Evolutionary conservation across 2,797 vertebrate species (phyloP), one percentile per base, ranked within the genome.

Genomic region (Aselliscus stoliczkanus): DNA sequence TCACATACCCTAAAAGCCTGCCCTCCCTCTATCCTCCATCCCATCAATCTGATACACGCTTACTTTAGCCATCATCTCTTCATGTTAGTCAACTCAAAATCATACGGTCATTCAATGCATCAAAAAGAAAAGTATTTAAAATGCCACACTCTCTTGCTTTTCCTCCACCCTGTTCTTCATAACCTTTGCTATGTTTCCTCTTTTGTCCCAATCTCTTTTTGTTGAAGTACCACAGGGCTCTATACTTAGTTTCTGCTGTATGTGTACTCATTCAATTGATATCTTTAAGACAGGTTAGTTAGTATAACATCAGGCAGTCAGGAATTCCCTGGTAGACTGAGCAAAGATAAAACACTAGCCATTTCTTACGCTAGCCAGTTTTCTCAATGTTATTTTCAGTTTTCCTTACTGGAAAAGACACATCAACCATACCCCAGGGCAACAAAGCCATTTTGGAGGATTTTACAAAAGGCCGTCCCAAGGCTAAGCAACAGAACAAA

Each of bases 21-120:
- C 12, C 25, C 39, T 12, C 13, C n/a, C 3, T 27, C 31, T n/a
- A 4, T 31, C 4, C 11, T 7, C 7, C 12, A 75, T 2, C 12
- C 2, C 29, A 2, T 34, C 34, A 67, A 17, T 14, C 37, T 47
- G 56, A 27, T 29, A 25, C 2, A 6, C 0, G 39, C 2, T 1
- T 20, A 44, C 2, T 1, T 20, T 21, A 72, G 21, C 2, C 42
- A 56, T 20, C 13, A 6, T 25, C 25, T n/a, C 25, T 73, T 76
- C 18, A 6, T 6, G 29, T 62, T 15, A 44, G 1, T 17, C 60
- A 64, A 62, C 14, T 31, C 5, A 73, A 13, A 90, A n/a, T 18
- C 17, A 25, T 18, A 10, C 5, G 31, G 3, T 23, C 31, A 27
- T 5, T 11, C 29, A 77, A 18, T 1, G 37, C 14, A 47, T 34